Percentiles rank a stretch among this genome's conserved stretches.
Evolutionary conservation across 1,140 invertebrate species (phyloP).

Genomic region (Plutomurus gul): DNA sequence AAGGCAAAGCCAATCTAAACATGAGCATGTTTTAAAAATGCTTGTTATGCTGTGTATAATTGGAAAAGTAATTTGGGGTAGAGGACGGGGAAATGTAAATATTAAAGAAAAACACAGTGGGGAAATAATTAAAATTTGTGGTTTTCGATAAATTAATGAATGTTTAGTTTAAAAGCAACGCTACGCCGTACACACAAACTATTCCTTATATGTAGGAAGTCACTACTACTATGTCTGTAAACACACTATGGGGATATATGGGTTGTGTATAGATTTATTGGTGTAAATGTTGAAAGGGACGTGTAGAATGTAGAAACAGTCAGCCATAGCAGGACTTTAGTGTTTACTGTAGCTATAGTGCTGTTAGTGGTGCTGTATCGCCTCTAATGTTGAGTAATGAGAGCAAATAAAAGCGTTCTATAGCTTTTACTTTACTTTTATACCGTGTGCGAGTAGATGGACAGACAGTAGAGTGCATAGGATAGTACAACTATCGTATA

Average conservation of each 20-base stretch:
- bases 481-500: no score
- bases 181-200: not conserved
- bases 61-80: conserved; percentile 15
- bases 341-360: no score
- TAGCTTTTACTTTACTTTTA: no score
- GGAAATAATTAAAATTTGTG: conserved; percentile 52
- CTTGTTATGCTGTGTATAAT: conserved; percentile 25
- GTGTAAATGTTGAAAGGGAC: no score
- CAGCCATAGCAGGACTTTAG: not conserved
- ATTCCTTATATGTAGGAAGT: no score
- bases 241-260: not conserved
- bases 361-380: no score
- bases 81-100: conserved; percentile 36
- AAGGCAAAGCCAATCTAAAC: conserved; percentile 24
- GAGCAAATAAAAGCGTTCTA: no score
- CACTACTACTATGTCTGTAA: not conserved
- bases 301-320: not conserved
- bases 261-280: no score
- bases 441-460: no score
- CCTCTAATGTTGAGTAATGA: no score
- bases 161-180: conserved; percentile 35
- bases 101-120: conserved; percentile 43
- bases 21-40: conserved; percentile 9
- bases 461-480: no score
- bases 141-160: conserved; percentile 50